Base-by-base conservation (phyloP, 2,797 vertebrate genomes). In the Ispidina picta region DNA sequence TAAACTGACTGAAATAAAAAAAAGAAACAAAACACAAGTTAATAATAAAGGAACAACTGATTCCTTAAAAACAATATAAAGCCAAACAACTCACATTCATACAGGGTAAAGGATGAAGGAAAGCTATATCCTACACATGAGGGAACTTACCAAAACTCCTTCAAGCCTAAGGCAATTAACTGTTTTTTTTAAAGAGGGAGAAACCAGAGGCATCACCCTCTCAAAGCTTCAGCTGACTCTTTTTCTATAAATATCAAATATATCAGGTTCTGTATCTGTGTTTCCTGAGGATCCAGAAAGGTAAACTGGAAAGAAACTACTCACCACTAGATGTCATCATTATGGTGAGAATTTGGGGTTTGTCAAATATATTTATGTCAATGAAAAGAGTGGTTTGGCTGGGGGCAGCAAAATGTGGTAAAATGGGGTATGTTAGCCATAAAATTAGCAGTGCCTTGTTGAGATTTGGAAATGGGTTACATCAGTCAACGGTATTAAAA, bases 1-100 rank as follows among this genome's bases (percentile, higher is more conserved):
- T 96, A 99, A 98, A 96, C 99, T 99, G 97, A 99, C 99, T 99
- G 93, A 77, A 98, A 97, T 56, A 93, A 89, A 37, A 44, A n/a
- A n/a, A 12, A 17, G 18, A 26, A 82, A 91, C 12, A 90, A 77
- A 77, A 9, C 3, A 41, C 46, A 51, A n/a, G 29, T 97, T 90
- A 95, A 70, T 70, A 83, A 31, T n/a, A 43, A 80, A 88, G 54
- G 19, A 55, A 63, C 22, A 60, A 59, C 1, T 12, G 2, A 14
- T 39, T 16, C 41, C 25, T 43, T 72, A 66, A 63, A 46, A 80
- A 11, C 5, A 84, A 54, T 20, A 44, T 28, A 37, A 89, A 75
- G 48, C 4, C 49, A 83, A 74, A 62, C 13, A 68, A 15, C 13
- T 14, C 22, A 12, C 22, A 37, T 46, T 55, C 48, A 44, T 4